These are phyloP conservation scores for Picathartes gymnocephalus DNA, from an alignment of 2,113 vertebrate genomes.

Conservation along the genomic window DNA sequence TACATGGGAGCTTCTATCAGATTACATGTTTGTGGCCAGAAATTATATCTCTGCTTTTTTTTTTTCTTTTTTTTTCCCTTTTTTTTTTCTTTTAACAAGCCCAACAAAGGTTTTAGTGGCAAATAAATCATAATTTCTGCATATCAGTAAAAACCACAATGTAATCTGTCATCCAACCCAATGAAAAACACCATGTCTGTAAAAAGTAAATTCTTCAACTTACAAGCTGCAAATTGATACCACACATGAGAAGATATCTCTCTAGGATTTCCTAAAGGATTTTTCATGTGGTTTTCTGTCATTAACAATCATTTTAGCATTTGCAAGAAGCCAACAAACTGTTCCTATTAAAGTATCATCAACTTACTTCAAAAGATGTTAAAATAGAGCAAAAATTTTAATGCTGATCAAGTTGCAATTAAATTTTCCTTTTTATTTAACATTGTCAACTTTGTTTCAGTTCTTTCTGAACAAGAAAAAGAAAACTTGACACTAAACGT, in stretches of 20 bases:
- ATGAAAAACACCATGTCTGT: neutral
- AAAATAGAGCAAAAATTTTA: neutral
- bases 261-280: neutral
- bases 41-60: neutral
- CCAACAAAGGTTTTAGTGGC: neutral
- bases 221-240: neutral
- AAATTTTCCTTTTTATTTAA: neutral
- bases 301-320: neutral
- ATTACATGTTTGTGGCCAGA: neutral
- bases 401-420: neutral
- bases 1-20: neutral
- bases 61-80: neutral
- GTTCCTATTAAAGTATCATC: neutral
- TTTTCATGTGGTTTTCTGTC: neutral
- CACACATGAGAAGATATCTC: neutral
- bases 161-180: neutral
- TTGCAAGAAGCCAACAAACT: neutral
- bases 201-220: neutral
- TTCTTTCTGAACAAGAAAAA: neutral
- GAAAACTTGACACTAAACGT: neutral
- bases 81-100: no score
- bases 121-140: neutral
- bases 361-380: neutral
- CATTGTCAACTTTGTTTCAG: neutral
- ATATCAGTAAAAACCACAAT: neutral